Evolutionary conservation across 2,888 invertebrate genomes (phyloP).

Genomic region (Brachyptera putata): DNA sequence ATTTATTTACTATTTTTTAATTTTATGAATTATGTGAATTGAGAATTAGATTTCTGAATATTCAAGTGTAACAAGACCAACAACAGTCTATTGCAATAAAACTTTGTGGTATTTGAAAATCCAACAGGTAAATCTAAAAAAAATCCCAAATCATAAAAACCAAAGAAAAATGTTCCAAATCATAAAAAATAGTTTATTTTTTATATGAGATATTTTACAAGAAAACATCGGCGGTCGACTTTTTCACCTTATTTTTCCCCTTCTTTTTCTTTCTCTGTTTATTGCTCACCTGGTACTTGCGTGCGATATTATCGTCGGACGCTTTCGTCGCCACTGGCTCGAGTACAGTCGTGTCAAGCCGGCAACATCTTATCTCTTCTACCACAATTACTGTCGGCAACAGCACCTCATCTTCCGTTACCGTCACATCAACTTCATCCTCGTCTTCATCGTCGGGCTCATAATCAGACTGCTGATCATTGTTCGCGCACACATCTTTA

Average conservation of each 20-base stretch:
- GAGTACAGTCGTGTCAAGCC: not conserved
- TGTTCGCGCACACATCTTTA: not conserved
- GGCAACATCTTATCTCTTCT: not conserved
- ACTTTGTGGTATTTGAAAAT: no score
- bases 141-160: no score
- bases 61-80: no score
- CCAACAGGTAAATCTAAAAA: no score
- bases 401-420: no score
- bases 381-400: not conserved
- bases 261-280: constrained; percentile 3
- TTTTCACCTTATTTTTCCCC: constrained; percentile 8
- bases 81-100: no score
- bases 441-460: not conserved
- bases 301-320: not conserved
- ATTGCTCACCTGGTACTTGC: constrained; percentile 6
- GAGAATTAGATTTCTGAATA: no score
- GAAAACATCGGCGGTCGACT: not conserved
- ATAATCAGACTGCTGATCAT: not conserved
- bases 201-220: no score
- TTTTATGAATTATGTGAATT: no score
- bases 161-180: no score
- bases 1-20: no score
- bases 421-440: not conserved
- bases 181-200: no score
- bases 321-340: not conserved